phyloP scores from a whole-genome alignment of 2,797 vertebrate genomes.

The Lepilemur septentrionalis region DNA sequence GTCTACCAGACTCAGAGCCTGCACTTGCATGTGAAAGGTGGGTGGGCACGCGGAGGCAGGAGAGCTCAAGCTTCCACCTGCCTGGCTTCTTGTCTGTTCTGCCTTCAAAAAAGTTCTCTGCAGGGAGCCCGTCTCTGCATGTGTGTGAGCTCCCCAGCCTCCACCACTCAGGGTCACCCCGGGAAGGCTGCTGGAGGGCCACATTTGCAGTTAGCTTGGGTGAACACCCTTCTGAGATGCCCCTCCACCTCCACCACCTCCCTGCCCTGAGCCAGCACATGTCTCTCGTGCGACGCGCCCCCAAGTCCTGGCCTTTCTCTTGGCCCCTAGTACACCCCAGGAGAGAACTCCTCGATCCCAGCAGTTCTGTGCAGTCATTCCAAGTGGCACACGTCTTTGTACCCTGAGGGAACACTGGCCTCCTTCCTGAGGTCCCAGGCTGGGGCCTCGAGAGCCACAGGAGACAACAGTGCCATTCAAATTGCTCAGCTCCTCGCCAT shows the following conservation, averaged over 20 bases:
- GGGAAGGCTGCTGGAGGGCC: background rate
- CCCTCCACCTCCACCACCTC: background rate
- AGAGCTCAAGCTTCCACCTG: background rate
- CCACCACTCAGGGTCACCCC: accelerated
- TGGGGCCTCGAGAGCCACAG: background rate
- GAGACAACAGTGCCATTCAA: background rate
- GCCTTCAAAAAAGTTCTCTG: background rate
- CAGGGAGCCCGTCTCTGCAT: background rate
- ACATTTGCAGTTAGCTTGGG: background rate
- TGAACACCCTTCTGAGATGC: accelerated
- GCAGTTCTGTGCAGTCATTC: background rate
- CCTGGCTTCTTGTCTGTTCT: background rate
- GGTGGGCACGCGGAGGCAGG: background rate
- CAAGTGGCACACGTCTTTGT: background rate
- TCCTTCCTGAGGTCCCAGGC: background rate
- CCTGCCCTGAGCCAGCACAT: background rate
- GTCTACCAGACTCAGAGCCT: background rate
- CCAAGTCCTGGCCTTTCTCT: background rate
- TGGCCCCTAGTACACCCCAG: background rate
- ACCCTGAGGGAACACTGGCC: background rate
- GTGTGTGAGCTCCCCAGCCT: background rate
- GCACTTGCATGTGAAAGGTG: background rate
- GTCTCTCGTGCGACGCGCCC: accelerated
- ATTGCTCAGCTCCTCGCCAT: background rate
- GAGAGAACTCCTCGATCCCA: background rate